Base-by-base conservation (phyloP, 1,140 invertebrate genomes). In the Penaeus japonicus region DNA sequence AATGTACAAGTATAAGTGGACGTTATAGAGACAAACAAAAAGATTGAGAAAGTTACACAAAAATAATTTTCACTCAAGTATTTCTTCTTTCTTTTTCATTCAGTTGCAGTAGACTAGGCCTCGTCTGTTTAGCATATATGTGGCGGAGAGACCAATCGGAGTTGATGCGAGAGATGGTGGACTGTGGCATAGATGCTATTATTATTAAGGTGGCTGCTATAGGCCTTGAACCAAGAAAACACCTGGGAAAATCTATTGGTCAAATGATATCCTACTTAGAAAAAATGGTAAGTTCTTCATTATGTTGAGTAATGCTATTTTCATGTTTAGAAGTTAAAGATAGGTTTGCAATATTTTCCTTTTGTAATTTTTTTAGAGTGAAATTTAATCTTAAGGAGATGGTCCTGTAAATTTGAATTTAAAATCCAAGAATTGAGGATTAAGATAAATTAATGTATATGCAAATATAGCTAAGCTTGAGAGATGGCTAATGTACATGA, bases 101-200 rank as follows among this genome's bases (percentile, higher is more conserved):
- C 91, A 98, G 97, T 85, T 99, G 99, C 93, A 94, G 94, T 91
- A 95, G 99, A 91, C 95, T 99, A 91, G 96, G 96, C 91, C 94
- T 99, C 89, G 95, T 96, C 89, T 96, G 97, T 59, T 93, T 99
- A 87, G 96, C 97, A 57, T 99, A 98, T 93, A 93, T 99, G 85
- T 99, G 98, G 98, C 95, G 96, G 92, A 93, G 97, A 92, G 96
- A 99, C 93, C 99, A 99, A 94, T 95, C 95, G 91, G 96, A 98
- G 93, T 93, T 99, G 70, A 93, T 99, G n/a, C 95, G 97, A 93
- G 98, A 99, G 94, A 99, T 99, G 98, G 98, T 99, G 92, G 95
- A 96, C 91, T 96, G 96, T 93, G 95, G 96, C 91, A 94, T 99
- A 89, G 95, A 98, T 92, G 98, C 99, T 65, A 96, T 99, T 91